A percentile compares a stretch with the other conserved stretches of the same genome.
Conservation (phyloP, 2,113 vertebrate genomes). For the Dascyllus trimaculatus region DNA sequence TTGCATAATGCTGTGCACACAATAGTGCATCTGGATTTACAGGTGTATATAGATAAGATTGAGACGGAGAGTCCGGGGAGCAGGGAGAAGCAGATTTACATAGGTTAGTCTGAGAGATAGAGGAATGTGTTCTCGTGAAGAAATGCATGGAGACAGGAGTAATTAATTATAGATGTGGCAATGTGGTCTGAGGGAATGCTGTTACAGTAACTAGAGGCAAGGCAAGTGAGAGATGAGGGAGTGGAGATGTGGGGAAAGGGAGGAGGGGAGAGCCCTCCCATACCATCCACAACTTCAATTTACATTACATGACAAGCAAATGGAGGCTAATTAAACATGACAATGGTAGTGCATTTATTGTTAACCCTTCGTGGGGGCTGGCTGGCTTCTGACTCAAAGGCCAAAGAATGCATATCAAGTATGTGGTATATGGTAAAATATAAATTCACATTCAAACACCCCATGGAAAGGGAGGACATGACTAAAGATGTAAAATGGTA, state of each 20-base stretch:
- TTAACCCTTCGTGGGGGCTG: conserved; percentile 65
- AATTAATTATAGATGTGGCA: conserved; percentile 85
- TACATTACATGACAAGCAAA: conserved; percentile 74
- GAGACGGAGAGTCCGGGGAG: conserved; percentile 21
- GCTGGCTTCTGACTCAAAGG: conserved; percentile 70
- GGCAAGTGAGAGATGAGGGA: conserved; percentile 54
- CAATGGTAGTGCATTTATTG: conserved; percentile 66
- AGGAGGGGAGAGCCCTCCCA: conserved; percentile 29
- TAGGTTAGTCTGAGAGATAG: conserved; percentile 59
- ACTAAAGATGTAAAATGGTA: conserved; percentile 8
- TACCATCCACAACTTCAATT: conserved; percentile 76
- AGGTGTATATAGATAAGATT: conserved; percentile 52
- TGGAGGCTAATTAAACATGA: conserved; percentile 81
- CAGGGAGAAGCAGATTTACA: conserved; percentile 43
- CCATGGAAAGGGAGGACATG: conserved; percentile 2
- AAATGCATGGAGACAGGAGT: conserved; percentile 77
- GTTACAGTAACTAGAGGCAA: conserved; percentile 81
- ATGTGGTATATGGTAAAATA: conserved; percentile 43
- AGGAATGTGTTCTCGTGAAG: conserved; percentile 66
- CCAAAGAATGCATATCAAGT: conserved; percentile 72
- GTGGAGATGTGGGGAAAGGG: conserved; percentile 25
- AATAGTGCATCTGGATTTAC: conserved; percentile 33
- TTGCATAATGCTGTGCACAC: conserved; percentile 23
- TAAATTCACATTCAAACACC: conserved; percentile 47
- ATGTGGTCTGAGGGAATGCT: conserved; percentile 74